phyloP scores from a whole-genome alignment of 53 echinoderm and acorn worm genomes.

The Arbacia lixula region DNA sequence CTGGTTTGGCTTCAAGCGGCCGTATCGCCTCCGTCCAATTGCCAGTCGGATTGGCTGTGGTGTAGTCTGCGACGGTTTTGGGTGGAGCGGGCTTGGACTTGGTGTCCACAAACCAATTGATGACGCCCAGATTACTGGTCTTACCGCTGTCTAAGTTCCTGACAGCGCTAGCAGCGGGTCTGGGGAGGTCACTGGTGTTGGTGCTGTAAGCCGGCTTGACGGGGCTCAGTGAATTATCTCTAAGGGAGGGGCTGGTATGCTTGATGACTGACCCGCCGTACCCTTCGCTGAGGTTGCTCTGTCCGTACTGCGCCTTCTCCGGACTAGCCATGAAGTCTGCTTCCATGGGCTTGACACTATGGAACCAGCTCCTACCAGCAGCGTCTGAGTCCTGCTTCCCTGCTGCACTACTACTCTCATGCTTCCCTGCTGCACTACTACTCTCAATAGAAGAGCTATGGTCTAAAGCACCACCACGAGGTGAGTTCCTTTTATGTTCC shows the following conservation, averaged over 20 bases:
- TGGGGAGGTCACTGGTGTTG: not conserved
- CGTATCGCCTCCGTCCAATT: conserved; percentile 53
- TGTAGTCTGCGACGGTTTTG: conserved; percentile 48
- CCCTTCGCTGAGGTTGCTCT: conserved; percentile 25
- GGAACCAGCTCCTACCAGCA: conserved; percentile 41
- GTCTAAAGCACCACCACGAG: not conserved
- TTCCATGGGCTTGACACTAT: conserved; percentile 8
- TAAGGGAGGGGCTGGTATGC: conserved; percentile 42
- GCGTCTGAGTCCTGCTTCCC: conserved; percentile 24
- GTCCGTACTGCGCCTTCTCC: conserved; percentile 12
- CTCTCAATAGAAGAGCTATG: not conserved
- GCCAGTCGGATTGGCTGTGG: conserved; percentile 23
- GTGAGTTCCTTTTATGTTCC: conserved; percentile 44
- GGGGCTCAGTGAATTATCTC: not conserved
- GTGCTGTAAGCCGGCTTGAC: conserved; percentile 24
- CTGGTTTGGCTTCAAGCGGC: conserved; percentile 48
- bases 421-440: too few species aligned
- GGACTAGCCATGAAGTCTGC: not conserved
- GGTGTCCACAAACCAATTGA: conserved; percentile 54
- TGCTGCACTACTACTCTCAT: not conserved
- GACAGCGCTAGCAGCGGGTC: not conserved
- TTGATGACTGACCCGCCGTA: conserved; percentile 45
- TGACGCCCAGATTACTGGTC: conserved; percentile 29
- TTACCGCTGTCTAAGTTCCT: conserved; percentile 12
- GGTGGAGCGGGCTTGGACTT: conserved; percentile 23